Evolutionary conservation across 2,888 invertebrate species (phyloP), one percentile per base, ranked within the genome.

Genomic region (Electrophaes corylata): DNA sequence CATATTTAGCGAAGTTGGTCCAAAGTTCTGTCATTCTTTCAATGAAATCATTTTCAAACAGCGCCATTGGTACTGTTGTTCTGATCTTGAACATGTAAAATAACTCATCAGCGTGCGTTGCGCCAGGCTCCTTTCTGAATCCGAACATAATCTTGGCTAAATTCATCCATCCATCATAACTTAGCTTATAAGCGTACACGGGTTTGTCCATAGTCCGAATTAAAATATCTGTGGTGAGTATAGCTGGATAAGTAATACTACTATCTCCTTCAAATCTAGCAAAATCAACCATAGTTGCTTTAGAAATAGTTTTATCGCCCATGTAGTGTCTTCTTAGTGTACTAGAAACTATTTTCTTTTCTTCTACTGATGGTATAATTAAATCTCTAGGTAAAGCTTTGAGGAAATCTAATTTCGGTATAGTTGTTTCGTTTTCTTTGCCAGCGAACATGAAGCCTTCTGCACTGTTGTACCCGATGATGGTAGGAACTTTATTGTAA

Each of bases 61-160:
- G 71, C 4, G 73, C 69, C 14, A 75, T 67, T 1, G 79, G 65
- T 2, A 81, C 47, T 0, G 76, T 71, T 0, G 73, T 41, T 66
- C 69, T 75, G 2, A 81, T 44, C 55, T 82, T 91, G 56, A 91
- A 91, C 62, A 91, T 73, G 56, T 90, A 91, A 61, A 91, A 91
- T 1, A 91, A 54, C n/a, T 91, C 91, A 60, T 91, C 91, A 0
- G 87, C 91, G 47, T 91, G 91, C 0, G 88, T 83, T 0, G 91
- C 89, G 1, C 91, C 91, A 0, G 84, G 81, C n/a, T 75, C 67
- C 1, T 62, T 66, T 10, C 67, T 53, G 51, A 79, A 86, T 0
- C 86, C 84, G 50, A 62, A 84, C 5, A 71, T 48, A 4, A 75
- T 31, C 66, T 91, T 91, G 0, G 83, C 79, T 2, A 86, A 57